Evolutionary conservation across 2,797 vertebrate genomes (phyloP).

Genomic region (Acestrorhynchus altus): DNA sequence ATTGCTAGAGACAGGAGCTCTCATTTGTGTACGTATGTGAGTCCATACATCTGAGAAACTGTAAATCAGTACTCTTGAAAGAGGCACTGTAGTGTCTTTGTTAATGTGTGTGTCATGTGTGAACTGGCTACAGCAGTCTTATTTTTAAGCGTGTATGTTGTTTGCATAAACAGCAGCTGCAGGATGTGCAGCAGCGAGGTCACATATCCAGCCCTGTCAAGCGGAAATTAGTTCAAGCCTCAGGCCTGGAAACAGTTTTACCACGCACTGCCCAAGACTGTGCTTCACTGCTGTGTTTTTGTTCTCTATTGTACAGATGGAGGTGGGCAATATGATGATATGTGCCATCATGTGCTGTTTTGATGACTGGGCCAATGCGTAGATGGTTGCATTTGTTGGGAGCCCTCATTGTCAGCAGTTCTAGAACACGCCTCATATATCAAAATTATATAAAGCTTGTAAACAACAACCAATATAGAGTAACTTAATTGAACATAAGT

Average conservation of each 20-base stretch:
- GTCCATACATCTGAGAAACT: neutral
- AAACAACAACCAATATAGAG: no score
- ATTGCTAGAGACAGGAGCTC: neutral
- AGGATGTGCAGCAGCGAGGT: neutral
- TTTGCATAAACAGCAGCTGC: slow-evolving; percentile 24
- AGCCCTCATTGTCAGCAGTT: no score
- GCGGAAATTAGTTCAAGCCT: slow-evolving; percentile 28
- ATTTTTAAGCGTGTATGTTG: slow-evolving; percentile 21
- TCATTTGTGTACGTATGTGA: neutral
- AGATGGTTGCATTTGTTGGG: no score
- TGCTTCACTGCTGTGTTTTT: neutral
- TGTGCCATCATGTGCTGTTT: no score
- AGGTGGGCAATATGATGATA: no score
- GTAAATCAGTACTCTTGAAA: neutral
- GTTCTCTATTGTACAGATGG: neutral
- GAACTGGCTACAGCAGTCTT: neutral
- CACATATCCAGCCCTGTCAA: neutral
- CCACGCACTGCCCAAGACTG: neutral
- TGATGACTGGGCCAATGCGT: no score
- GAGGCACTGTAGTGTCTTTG: neutral
- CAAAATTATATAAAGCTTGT: no score
- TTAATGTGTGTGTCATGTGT: neutral
- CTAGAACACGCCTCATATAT: no score
- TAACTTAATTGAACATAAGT: no score
- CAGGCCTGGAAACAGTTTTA: neutral